Evolutionary conservation across 1,140 invertebrate species (phyloP).

Genomic region (Diabrotica virgifera): DNA sequence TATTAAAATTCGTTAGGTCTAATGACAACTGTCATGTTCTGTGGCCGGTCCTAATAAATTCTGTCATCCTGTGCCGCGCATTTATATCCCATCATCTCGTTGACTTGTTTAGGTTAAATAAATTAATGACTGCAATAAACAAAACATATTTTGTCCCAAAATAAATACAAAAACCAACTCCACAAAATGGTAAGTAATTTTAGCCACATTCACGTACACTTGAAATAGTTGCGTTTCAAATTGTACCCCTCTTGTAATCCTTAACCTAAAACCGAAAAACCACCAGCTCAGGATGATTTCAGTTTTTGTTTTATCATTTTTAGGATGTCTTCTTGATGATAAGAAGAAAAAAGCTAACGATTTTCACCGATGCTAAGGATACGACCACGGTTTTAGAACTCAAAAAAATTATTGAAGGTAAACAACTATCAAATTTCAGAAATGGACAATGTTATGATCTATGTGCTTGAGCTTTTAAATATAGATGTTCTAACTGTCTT

Average conservation of each 20-base stretch:
- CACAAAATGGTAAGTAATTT: conserved; percentile 12
- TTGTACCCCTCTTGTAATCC: neutral
- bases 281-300: neutral
- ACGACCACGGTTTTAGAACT: conserved; percentile 89
- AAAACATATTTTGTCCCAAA: neutral
- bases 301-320: conserved; percentile 37
- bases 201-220: neutral
- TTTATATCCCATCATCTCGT: neutral
- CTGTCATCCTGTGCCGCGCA: neutral
- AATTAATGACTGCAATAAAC: conserved; percentile 14
- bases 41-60: neutral
- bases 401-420: conserved; percentile 96
- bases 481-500: too few species aligned
- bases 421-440: neutral
- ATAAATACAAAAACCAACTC: conserved; percentile 12
- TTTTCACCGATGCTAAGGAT: conserved; percentile 98
- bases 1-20: too few species aligned
- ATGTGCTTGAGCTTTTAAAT: too few species aligned
- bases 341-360: conserved; percentile 91
- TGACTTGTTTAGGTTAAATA: conserved; percentile 15
- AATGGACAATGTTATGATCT: too few species aligned
- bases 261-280: neutral
- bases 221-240: neutral
- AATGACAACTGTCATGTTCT: too few species aligned
- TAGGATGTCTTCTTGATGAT: conserved; percentile 98